These are phyloP conservation scores for Odontesthes bonariensis DNA, from an alignment of 2,113 vertebrate species.

Conservation along the genomic window DNA sequence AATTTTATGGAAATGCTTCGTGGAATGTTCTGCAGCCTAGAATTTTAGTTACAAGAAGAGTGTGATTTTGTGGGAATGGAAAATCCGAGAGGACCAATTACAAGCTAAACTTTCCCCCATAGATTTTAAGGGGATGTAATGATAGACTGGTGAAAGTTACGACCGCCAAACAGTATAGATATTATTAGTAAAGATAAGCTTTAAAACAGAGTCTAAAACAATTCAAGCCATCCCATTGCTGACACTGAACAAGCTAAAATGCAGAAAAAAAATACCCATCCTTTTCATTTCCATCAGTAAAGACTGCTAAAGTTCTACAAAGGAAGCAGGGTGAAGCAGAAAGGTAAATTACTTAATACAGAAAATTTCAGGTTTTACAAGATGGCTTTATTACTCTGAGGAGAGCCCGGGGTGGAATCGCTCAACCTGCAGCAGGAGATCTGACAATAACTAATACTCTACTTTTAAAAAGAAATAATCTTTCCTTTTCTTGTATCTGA, in stretches of 20 bases:
- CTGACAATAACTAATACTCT: slow-evolving; percentile 4
- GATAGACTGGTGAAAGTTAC: slow-evolving; percentile 54
- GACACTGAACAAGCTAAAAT: slow-evolving; percentile 3
- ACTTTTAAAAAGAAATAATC: not conserved
- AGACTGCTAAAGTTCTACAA: slow-evolving; percentile 30
- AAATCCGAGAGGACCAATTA: slow-evolving; percentile 56
- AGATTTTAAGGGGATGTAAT: slow-evolving; percentile 58
- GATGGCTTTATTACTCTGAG: slow-evolving; percentile 41
- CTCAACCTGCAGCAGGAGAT: slow-evolving; percentile 4
- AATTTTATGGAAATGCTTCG: slow-evolving; percentile 48
- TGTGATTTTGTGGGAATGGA: slow-evolving; percentile 49
- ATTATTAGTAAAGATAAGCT: slow-evolving; percentile 52
- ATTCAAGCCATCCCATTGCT: slow-evolving; percentile 12
- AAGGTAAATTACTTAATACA: slow-evolving; percentile 41
- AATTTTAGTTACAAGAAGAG: slow-evolving; percentile 41
- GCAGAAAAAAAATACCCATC: slow-evolving; percentile 30
- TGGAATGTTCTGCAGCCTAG: slow-evolving; percentile 64
- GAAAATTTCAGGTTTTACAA: slow-evolving; percentile 63
- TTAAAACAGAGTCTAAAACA: slow-evolving; percentile 30
- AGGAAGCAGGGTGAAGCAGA: slow-evolving; percentile 19
- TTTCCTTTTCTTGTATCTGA: no score
- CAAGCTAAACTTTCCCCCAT: slow-evolving; percentile 37
- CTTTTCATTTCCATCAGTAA: slow-evolving; percentile 28
- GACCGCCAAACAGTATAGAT: slow-evolving; percentile 40
- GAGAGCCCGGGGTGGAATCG: slow-evolving; percentile 1